Evolutionary conservation across 2,113 vertebrate genomes (phyloP).

Genomic region (Rhabdornis inornatus): DNA sequence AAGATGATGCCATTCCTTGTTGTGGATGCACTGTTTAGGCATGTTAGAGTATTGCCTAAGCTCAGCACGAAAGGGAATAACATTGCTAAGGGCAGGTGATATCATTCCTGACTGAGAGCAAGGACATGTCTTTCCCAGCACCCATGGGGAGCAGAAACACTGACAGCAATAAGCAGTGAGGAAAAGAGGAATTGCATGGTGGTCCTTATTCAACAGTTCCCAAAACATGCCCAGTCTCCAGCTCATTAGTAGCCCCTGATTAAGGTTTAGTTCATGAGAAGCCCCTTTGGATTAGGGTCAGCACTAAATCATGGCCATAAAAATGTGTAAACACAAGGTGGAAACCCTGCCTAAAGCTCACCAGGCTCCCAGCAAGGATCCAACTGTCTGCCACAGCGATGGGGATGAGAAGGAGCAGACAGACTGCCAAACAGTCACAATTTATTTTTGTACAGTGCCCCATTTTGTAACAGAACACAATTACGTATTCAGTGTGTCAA

Average conservation of each 20-base stretch:
- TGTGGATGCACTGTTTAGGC: conserved; percentile 59
- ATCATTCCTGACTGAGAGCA: conserved; percentile 30
- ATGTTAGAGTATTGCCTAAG: conserved; percentile 51
- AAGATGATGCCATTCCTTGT: conserved; percentile 51
- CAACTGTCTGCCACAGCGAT: not conserved
- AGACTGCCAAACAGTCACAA: rapidly evolving
- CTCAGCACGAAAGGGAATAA: conserved; percentile 35
- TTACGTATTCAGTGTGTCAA: not conserved
- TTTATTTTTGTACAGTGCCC: not conserved
- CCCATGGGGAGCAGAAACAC: not conserved
- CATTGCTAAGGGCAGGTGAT: conserved; percentile 44
- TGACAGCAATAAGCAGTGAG: not conserved
- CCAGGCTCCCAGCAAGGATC: not conserved
- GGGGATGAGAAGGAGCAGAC: not conserved
- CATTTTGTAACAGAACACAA: not conserved
- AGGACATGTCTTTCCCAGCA: conserved; percentile 10
- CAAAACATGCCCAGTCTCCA: not conserved
- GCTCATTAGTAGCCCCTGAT: not conserved
- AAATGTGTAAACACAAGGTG: not conserved
- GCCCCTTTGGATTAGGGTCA: not conserved
- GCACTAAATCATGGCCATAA: not conserved
- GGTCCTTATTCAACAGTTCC: not conserved
- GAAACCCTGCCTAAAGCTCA: not conserved
- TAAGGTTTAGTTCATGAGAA: not conserved
- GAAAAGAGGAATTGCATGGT: not conserved